Conservation (phyloP, 2,888 invertebrate genomes). For the Autographa pulchrina region DNA sequence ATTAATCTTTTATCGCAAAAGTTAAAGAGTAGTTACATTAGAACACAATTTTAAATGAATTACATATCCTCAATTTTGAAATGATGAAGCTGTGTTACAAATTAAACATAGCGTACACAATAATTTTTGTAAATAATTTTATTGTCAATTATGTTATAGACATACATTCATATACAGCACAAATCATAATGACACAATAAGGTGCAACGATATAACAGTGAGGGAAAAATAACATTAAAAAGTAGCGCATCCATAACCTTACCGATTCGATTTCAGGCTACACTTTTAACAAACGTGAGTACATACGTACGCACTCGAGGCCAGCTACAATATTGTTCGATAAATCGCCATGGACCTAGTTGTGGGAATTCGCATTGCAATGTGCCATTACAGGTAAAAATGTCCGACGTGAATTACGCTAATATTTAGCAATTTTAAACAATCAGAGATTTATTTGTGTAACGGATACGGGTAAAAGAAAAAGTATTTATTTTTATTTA, state of each 20-base stretch:
- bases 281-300: slow-evolving; percentile 46
- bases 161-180: no score
- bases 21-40: no score
- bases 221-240: not conserved
- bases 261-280: slow-evolving; percentile 14
- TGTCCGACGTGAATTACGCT: slow-evolving; percentile 22
- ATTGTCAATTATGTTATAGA: no score
- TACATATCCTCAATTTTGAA: no score
- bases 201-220: not conserved
- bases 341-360: slow-evolving; percentile 59
- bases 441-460: not conserved
- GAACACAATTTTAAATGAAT: no score
- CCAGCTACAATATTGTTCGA: slow-evolving; percentile 60
- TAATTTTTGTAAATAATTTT: no score
- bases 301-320: slow-evolving; percentile 36
- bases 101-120: no score
- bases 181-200: no score
- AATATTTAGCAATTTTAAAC: slow-evolving; percentile 23
- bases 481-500: no score
- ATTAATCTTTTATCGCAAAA: no score
- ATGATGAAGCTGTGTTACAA: no score
- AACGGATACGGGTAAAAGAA: not conserved
- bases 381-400: slow-evolving; percentile 56
- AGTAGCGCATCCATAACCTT: slow-evolving; percentile 45
- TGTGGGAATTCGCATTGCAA: slow-evolving; percentile 58